phyloP scores from a whole-genome alignment of 2,888 invertebrate species.

The Macrophya annulata region DNA sequence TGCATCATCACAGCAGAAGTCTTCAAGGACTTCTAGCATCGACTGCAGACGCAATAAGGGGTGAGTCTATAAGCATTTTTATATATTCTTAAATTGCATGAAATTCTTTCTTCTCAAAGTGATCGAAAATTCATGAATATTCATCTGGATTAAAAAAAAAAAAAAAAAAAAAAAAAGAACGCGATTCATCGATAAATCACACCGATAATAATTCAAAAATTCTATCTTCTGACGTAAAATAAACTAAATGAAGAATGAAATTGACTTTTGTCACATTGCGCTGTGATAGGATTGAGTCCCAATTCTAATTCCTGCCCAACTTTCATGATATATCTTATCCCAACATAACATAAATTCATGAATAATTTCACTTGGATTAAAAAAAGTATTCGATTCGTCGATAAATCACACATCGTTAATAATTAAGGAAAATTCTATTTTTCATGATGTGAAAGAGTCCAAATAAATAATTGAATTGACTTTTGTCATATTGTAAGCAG shows the following conservation, averaged over 20 bases:
- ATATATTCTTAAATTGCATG: neutral
- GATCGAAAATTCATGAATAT: neutral
- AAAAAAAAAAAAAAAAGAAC: too few species aligned
- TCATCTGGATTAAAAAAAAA: too few species aligned
- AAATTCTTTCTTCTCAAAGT: neutral
- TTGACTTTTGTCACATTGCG: neutral
- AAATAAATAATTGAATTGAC: neutral
- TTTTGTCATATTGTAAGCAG: neutral
- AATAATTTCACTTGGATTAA: too few species aligned
- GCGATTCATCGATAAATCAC: neutral
- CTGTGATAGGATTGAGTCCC: too few species aligned
- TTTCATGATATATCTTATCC: too few species aligned
- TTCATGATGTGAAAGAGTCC: neutral
- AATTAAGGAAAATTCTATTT: too few species aligned
- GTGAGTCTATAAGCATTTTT: slow-evolving; percentile 81
- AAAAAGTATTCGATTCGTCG: too few species aligned
- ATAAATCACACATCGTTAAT: too few species aligned
- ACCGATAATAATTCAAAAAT: neutral
- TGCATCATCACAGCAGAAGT: slow-evolving; percentile 87
- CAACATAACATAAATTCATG: too few species aligned
- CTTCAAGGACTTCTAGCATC: slow-evolving; percentile 88
- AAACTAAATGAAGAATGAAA: neutral
- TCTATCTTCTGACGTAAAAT: neutral
- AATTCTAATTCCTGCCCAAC: too few species aligned
- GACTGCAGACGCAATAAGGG: slow-evolving; percentile 88